Evolutionary conservation across 2,797 vertebrate genomes (phyloP), one percentile per base, ranked within the genome.

Genomic region (Lithobates sylvaticus): DNA sequence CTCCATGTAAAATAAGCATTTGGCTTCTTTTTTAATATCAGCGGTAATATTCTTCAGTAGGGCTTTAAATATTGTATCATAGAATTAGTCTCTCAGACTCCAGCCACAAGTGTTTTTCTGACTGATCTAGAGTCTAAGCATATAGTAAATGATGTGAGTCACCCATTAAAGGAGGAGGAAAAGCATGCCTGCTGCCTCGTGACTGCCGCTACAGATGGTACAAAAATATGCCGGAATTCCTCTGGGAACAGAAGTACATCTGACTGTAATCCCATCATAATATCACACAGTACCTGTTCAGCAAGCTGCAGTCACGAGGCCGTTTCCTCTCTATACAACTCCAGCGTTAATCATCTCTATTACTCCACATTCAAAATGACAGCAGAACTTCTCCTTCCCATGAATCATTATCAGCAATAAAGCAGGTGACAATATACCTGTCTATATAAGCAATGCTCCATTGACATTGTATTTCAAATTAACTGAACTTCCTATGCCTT

Each of bases 271-370:
- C 32, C 18, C 39, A 58, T 61, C 3, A 61, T 34, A 15, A 73
- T 32, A 39, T 3, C 32, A 82, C n/a, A 65, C 23, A 15, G 65
- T n/a, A 44, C n/a, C 18, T 26, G 16, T 21, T 82, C 50, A 73
- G 21, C 69, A 64, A 73, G 70, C 70, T 21, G 70, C 34, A 73
- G 54, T 81, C 54, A 74, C 54, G 21, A 26, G 69, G 32, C 69
- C 27, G 54, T 47, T 81, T 27, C 32, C 34, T 42, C 23, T 21
- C 61, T 42, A 36, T 26, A 61, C 3, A 10, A 9, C 70, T 26
- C n/a, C 58, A 58, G 10, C 54, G 42, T 73, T 73, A 82, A 29
- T 82, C 50, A 65, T 29, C 5, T 58, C 61, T 12, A 73, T 82
- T 64, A 73, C 34, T 44, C 36, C 50, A 81, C 27, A 32, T 21